Evolutionary conservation across 2,113 vertebrate species (phyloP).

Genomic region (Grammomys surdaster): DNA sequence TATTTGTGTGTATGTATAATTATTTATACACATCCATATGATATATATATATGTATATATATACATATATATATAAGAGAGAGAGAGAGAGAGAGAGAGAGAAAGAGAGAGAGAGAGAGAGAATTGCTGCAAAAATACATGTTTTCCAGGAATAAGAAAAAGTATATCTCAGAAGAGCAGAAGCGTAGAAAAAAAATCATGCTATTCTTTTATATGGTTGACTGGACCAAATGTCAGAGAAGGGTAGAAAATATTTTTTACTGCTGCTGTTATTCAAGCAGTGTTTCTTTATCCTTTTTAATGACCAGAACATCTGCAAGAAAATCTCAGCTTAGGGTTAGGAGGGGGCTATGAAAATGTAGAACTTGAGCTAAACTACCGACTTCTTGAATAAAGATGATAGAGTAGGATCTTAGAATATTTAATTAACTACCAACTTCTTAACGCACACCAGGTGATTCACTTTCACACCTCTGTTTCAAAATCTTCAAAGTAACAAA

Average conservation of each 20-base stretch:
- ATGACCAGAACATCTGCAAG: not conserved
- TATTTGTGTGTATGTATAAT: not conserved
- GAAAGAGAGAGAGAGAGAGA: not conserved
- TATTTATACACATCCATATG: not conserved
- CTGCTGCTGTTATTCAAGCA: not conserved
- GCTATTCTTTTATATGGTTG: not conserved
- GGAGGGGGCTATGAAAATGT: not conserved
- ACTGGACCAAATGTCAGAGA: not conserved
- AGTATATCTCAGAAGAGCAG: not conserved
- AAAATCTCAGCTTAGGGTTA: not conserved
- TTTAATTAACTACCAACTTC: not conserved
- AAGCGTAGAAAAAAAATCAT: not conserved
- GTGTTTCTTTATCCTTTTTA: not conserved
- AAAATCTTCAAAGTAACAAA: constrained; percentile 21
- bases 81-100: too few species aligned
- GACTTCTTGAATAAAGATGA: not conserved
- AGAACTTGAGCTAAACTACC: not conserved
- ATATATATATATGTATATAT: not conserved
- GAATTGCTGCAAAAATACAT: not conserved
- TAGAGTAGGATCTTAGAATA: constrained; percentile 7
- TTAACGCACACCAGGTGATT: not conserved
- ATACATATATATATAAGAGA: too few species aligned
- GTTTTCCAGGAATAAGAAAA: not conserved
- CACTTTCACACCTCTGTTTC: constrained; percentile 49
- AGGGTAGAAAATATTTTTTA: not conserved